Evolutionary conservation across 2,888 invertebrate genomes (phyloP).

Genomic region (Omphaloscelis lunosa): DNA sequence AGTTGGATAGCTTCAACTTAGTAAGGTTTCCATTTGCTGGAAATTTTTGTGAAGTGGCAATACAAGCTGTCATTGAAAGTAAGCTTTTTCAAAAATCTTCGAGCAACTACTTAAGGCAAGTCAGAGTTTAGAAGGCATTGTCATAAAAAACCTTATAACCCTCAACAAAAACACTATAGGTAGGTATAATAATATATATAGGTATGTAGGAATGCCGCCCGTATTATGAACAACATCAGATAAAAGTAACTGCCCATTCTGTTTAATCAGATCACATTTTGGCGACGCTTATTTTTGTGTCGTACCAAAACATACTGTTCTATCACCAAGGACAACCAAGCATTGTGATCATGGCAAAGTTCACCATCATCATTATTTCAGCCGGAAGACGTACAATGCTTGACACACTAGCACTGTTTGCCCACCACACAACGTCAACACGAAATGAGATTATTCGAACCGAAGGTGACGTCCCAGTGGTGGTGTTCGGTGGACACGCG

Average conservation of each 20-base stretch:
- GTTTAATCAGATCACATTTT: slow-evolving; percentile 43
- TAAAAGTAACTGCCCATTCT: slow-evolving; percentile 33
- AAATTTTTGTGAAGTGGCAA: no score
- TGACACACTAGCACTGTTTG: no score
- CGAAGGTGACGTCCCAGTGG: no score
- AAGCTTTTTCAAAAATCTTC: not conserved
- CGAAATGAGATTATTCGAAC: no score
- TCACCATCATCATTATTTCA: not conserved
- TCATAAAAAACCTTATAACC: not conserved
- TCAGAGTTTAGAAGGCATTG: not conserved
- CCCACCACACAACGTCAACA: no score
- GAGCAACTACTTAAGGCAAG: not conserved
- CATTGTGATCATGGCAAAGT: not conserved
- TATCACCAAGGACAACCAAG: not conserved
- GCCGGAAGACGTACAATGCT: not conserved
- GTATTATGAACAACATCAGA: slow-evolving; percentile 44
- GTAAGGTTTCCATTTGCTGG: no score
- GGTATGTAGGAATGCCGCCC: not conserved
- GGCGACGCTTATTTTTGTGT: slow-evolving; percentile 31
- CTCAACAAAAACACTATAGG: not conserved
- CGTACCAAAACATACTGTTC: slow-evolving; percentile 5
- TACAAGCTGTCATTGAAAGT: not conserved
- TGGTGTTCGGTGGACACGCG: no score
- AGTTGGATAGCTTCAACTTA: no score
- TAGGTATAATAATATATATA: not conserved